Percentiles rank a stretch among this genome's conserved stretches.
These are phyloP conservation scores for Conger conger DNA, from an alignment of 2,113 vertebrate genomes.

Conservation along the genomic window DNA sequence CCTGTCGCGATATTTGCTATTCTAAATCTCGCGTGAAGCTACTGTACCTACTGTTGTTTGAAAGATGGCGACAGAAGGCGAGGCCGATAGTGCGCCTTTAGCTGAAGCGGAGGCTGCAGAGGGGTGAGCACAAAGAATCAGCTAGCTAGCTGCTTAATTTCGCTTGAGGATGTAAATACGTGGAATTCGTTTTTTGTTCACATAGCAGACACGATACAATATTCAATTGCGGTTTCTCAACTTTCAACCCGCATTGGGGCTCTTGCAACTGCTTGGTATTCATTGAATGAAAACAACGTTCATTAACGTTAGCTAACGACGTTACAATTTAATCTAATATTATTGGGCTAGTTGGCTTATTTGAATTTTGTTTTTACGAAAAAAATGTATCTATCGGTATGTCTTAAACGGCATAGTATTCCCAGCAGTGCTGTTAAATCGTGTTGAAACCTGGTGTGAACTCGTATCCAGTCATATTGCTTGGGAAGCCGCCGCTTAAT, in stretches of 20 bases:
- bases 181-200: neutral
- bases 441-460: neutral
- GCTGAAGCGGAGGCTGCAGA: neutral
- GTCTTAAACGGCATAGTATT: neutral
- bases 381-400: neutral
- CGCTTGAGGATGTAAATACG: neutral
- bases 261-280: neutral
- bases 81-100: neutral
- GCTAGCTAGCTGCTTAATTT: neutral
- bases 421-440: neutral
- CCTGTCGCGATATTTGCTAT: constrained; percentile 4
- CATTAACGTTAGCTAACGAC: neutral
- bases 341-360: neutral
- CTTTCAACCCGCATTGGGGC: neutral
- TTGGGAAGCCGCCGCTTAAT: neutral
- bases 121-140: neutral
- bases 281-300: neutral
- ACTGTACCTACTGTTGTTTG: neutral
- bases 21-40: neutral
- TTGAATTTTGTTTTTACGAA: neutral
- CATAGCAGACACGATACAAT: neutral
- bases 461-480: neutral
- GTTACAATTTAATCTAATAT: too few species aligned
- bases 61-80: constrained; percentile 22
- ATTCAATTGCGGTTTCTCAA: neutral